phyloP scores from a whole-genome alignment of 2,113 vertebrate genomes.

The Rhinopomastus cyanomelas region DNA sequence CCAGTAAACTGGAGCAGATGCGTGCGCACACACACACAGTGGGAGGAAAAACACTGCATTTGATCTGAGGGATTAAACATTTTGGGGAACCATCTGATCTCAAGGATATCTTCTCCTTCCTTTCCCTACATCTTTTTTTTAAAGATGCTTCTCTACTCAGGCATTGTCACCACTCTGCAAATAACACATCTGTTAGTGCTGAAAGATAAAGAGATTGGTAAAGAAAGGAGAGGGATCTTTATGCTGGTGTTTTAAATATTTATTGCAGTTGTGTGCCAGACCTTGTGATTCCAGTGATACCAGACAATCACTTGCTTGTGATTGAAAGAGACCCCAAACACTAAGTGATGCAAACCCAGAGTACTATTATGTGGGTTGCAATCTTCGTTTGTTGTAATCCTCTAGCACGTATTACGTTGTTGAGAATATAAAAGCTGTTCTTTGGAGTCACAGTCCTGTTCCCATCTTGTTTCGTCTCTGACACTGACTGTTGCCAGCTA shows the following conservation, averaged over 20 bases:
- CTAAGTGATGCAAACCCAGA: neutral
- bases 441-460: neutral
- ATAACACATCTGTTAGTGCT: neutral
- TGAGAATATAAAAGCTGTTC: neutral
- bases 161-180: neutral
- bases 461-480: neutral
- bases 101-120: neutral
- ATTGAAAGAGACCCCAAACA: neutral
- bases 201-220: neutral
- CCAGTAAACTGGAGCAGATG: neutral
- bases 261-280: neutral
- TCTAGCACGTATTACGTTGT: neutral
- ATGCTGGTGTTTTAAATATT: neutral
- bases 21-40: neutral
- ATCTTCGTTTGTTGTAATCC: neutral
- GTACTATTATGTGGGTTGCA: neutral
- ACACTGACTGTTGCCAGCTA: neutral
- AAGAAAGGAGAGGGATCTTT: neutral
- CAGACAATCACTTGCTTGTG: neutral
- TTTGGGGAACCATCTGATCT: slow-evolving; percentile 17
- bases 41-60: neutral
- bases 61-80: slow-evolving; percentile 41
- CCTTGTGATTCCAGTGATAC: no score
- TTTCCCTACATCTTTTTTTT: neutral
- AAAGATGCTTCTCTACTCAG: neutral